These are phyloP conservation scores for Onthophagus sagittarius DNA, from an alignment of 2,888 invertebrate species.

Conservation along the genomic window DNA sequence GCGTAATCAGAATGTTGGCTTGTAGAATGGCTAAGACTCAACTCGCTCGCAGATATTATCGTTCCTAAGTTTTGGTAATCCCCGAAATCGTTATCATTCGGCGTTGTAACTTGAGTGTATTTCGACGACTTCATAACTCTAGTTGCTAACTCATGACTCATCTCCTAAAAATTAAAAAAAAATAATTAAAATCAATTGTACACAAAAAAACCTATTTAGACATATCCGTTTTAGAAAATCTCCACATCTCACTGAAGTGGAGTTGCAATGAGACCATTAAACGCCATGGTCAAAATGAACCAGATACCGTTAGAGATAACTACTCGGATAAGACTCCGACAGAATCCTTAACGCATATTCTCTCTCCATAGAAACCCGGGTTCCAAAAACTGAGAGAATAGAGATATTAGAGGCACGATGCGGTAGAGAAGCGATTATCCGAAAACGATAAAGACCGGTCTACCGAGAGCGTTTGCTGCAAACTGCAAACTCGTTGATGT, in stretches of 20 bases:
- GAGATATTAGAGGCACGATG: background rate
- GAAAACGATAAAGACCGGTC: background rate
- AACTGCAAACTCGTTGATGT: background rate
- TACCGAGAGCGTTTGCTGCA: background rate
- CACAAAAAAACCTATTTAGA: background rate
- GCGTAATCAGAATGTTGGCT: conserved; percentile 22
- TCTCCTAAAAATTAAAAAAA: conserved; percentile 7
- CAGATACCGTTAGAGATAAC: background rate
- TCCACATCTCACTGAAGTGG: background rate
- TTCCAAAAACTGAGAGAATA: background rate
- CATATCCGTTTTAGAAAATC: background rate
- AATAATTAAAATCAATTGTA: background rate
- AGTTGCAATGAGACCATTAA: background rate
- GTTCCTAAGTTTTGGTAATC: conserved; percentile 39
- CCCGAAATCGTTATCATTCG: conserved; percentile 42
- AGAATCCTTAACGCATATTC: background rate
- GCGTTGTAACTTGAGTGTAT: conserved; percentile 43
- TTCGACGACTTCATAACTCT: conserved; percentile 44
- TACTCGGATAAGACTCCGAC: background rate
- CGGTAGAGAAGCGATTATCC: background rate
- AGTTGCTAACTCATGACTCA: conserved; percentile 6
- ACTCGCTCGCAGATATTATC: conserved; percentile 28
- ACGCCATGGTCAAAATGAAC: background rate
- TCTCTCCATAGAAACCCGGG: background rate
- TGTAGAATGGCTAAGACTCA: conserved; percentile 22